phyloP scores from a whole-genome alignment of 2,888 invertebrate genomes.

The Phlogophora meticulosa region DNA sequence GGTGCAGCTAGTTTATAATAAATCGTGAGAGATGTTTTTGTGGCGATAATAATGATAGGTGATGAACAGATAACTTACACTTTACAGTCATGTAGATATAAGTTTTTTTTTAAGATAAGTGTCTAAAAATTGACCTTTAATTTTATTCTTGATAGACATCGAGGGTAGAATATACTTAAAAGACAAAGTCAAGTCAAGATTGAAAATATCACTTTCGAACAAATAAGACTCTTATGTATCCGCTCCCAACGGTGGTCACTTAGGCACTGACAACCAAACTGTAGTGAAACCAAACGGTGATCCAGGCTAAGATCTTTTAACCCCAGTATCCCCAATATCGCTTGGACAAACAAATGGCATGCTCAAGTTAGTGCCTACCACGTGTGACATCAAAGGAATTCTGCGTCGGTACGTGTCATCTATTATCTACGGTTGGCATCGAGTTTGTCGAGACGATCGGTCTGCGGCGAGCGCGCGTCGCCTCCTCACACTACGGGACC shows the following conservation, averaged over 20 bases:
- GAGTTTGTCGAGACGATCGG: conserved; percentile 28
- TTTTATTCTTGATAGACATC: too few species aligned
- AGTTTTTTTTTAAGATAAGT: too few species aligned
- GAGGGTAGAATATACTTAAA: too few species aligned
- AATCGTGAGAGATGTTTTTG: too few species aligned
- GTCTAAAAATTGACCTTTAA: too few species aligned
- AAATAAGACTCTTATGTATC: not conserved
- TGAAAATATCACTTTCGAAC: not conserved
- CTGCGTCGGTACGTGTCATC: conserved; percentile 19
- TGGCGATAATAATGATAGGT: too few species aligned
- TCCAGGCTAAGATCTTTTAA: conserved; percentile 15
- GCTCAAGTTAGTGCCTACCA: conserved; percentile 10
- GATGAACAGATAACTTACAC: too few species aligned
- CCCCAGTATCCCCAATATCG: not conserved
- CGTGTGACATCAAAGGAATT: conserved; percentile 21
- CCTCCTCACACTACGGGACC: not conserved
- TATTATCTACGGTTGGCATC: conserved; percentile 43
- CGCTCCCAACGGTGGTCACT: not conserved
- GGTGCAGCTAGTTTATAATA: too few species aligned
- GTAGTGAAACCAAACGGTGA: conserved; percentile 11
- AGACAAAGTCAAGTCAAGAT: not conserved
- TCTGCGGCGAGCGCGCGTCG: conserved; percentile 21
- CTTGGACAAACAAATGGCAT: conserved; percentile 25
- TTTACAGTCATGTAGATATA: too few species aligned
- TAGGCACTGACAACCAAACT: not conserved